phyloP scores from a whole-genome alignment of 1,140 invertebrate species.

The Samia ricini region DNA sequence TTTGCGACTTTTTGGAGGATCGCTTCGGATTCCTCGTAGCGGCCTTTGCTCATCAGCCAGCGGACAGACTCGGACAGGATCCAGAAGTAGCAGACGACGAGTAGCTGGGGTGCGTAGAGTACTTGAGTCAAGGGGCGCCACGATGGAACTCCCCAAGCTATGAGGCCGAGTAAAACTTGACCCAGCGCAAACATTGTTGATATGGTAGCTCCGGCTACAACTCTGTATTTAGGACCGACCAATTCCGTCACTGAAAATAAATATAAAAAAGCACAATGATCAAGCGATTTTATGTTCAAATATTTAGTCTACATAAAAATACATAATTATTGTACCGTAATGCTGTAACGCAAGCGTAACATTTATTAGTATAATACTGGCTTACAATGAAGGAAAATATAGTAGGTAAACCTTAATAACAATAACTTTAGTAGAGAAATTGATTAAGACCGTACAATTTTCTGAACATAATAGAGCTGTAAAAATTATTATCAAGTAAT shows the following conservation, averaged over 20 bases:
- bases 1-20: constrained; percentile 81
- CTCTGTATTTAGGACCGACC: constrained; percentile 85
- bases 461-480: not conserved
- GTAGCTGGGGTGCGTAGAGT: constrained; percentile 83
- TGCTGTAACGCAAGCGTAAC: not conserved
- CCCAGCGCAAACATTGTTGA: constrained; percentile 85
- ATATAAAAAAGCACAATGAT: not conserved
- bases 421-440: not conserved
- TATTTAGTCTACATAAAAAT: not conserved
- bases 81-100: constrained; percentile 82
- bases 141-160: constrained; percentile 83
- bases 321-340: too few species aligned
- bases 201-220: constrained; percentile 84
- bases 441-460: not conserved
- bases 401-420: not conserved
- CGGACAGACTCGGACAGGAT: constrained; percentile 84
- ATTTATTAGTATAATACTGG: not conserved
- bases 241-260: constrained; percentile 83
- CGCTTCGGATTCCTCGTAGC: constrained; percentile 78
- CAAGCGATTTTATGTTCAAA: not conserved
- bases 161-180: constrained; percentile 82
- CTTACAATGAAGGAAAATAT: not conserved
- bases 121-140: constrained; percentile 86
- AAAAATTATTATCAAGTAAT: not conserved
- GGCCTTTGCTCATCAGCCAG: constrained; percentile 85